Evolutionary conservation across 1,140 invertebrate species (phyloP).

Genomic region (Leptonema lineaticorne): DNA sequence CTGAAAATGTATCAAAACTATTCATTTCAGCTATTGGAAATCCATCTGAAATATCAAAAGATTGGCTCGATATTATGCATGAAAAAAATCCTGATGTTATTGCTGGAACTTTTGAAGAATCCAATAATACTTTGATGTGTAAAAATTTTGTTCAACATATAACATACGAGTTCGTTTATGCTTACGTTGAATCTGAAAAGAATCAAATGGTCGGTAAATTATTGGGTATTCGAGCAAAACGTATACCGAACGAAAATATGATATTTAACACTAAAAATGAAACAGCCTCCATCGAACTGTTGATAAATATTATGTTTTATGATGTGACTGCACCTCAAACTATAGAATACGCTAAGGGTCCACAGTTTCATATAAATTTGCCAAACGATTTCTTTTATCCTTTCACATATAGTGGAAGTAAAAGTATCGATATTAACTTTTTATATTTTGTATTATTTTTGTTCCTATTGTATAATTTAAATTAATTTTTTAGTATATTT

Average conservation of each 20-base stretch:
- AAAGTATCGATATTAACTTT: not conserved
- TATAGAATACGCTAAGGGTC: constrained; percentile 59
- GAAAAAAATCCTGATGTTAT: constrained; percentile 43
- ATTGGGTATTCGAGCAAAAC: constrained; percentile 46
- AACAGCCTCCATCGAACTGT: constrained; percentile 44
- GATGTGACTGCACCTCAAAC: constrained; percentile 58
- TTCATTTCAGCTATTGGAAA: constrained; percentile 64
- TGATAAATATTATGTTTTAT: constrained; percentile 57
- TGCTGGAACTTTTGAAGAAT: constrained; percentile 33
- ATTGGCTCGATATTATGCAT: constrained; percentile 59
- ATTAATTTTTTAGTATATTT: not conserved
- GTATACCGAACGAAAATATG: constrained; percentile 45
- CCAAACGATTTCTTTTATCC: constrained; percentile 74
- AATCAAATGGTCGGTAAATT: constrained; percentile 47
- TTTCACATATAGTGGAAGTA: constrained; percentile 48
- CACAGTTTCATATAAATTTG: constrained; percentile 62
- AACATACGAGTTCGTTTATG: constrained; percentile 51
- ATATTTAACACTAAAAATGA: constrained; percentile 45
- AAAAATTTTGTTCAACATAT: constrained; percentile 38
- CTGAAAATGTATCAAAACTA: constrained; percentile 47
- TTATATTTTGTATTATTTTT: not conserved
- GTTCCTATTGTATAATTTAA: not conserved
- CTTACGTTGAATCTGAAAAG: constrained; percentile 44
- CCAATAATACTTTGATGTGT: constrained; percentile 40
- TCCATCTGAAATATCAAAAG: constrained; percentile 49